Evolutionary conservation across 2,888 invertebrate species (phyloP), one percentile per base, ranked within the genome.

Genomic region (Lypha dubia): DNA sequence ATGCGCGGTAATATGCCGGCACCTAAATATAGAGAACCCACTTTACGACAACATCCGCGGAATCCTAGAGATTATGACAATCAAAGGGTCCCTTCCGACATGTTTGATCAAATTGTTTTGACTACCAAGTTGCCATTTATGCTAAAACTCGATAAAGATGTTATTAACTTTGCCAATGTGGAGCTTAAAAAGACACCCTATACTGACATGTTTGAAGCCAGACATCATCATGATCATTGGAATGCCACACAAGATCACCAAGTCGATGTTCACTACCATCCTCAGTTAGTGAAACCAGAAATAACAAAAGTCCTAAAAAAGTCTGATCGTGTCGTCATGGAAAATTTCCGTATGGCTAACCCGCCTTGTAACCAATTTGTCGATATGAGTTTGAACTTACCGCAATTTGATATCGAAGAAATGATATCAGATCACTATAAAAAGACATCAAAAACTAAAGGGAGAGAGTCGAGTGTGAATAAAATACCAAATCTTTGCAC

Each of bases 191-290:
- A 90, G 51, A 88, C 89, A 0, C 88, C 89, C 0, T 92, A 87
- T 41, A 88, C 89, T 6, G 84, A 88, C 0, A 83, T 88, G 3
- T 89, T 92, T 9, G 89, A 91, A 51, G 88, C 89, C 0, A 89
- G 92, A 0, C 92, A 92, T 77, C 92, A 92, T 86, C 92, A 92
- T 76, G 91, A 91, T 73, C 92, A 92, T 80, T 89, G 89, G 88
- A 86, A 90, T 41, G 89, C 90, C 1, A 90, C 89, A 0, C 90
- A 92, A 68, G 87, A 87, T 28, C 90, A 90, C 35, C 53, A 60
- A 0, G 88, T 92, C 0, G 84, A 89, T 76, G 90, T 92, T 1
- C 89, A 89, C n/a, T 92, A 92, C 67, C 88, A 89, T 35, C 86
- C 89, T 0, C 88, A 89, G 58, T 86, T 90, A 0, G 88, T 90